Evolutionary conservation across 1,140 invertebrate genomes (phyloP), one percentile per base, ranked within the genome.

Genomic region (Bicyclus anynana): DNA sequence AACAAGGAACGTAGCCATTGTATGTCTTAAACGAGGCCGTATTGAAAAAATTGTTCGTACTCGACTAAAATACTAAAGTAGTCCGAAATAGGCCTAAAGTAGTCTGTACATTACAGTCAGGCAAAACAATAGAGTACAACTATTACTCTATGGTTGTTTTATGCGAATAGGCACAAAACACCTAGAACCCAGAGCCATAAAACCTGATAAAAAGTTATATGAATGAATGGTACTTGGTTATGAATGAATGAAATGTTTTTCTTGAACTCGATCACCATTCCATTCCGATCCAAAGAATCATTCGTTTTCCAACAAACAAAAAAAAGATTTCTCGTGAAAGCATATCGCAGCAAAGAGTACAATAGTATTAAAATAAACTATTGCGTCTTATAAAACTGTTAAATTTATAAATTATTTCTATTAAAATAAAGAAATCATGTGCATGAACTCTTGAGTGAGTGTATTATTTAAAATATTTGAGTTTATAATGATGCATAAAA

Each of bases 391-490:
- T 75, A 71, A 65, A 59, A 55, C 42, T 56, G 64, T 77, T 68
- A 57, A 69, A 78, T 71, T 60, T 67, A 63, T 66, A 59, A 57
- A 77, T 67, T 20, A 68, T 69, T 54, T 52, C 56, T 40, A 72
- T 68, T 67, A 70, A 74, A 23, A 74, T 67, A 67, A 72, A 65
- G 53, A 78, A 84, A 87, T 80, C 66, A 87, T 87, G 84, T 87
- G 75, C 78, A 85, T 85, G 77, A 82, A 83, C 67, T 84, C 80
- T 82, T 83, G 74, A 85, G 82, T 85, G 81, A 80, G 84, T 87
- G 76, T 72, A 67, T 72, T 63, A 54, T 69, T 68, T 66, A 52
- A 52, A 61, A 66, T 69, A 67, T 55, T 53, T 62, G 44, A 60
- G 47, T 67, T 68, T 70, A 62, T 59, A 51, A 57, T 57, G 60